phyloP scores from a whole-genome alignment of 2,113 vertebrate genomes.

The Limanda limanda region DNA sequence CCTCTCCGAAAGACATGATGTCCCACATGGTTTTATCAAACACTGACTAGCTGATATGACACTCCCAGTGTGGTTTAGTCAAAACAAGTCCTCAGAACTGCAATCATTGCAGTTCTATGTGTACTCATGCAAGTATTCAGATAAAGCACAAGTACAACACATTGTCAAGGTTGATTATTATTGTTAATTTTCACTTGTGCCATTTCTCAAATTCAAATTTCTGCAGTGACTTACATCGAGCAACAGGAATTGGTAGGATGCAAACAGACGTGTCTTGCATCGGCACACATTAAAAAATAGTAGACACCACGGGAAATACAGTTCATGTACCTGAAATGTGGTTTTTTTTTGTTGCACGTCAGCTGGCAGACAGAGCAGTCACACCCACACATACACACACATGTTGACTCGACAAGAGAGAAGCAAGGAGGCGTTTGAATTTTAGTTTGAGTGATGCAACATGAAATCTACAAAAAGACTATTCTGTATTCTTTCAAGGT shows the following conservation, averaged over 20 bases:
- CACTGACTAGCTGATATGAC: too few species aligned
- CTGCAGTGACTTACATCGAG: constrained; percentile 69
- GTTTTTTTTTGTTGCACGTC: neutral
- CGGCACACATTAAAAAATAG: constrained; percentile 25
- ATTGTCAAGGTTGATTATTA: constrained; percentile 69
- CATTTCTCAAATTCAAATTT: constrained; percentile 66
- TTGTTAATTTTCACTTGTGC: constrained; percentile 71
- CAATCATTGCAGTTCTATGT: neutral
- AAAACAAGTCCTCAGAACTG: neutral
- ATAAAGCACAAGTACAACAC: constrained; percentile 6
- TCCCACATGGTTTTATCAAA: too few species aligned
- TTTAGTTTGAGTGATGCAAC: constrained; percentile 45
- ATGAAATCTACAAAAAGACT: constrained; percentile 46
- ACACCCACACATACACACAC: constrained; percentile 3
- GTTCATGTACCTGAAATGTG: constrained; percentile 39
- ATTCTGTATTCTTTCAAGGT: constrained; percentile 10
- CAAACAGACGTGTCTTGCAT: constrained; percentile 37
- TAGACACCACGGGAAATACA: constrained; percentile 37
- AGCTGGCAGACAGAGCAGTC: neutral
- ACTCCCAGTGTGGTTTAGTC: too few species aligned
- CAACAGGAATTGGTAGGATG: constrained; percentile 49
- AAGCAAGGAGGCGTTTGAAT: constrained; percentile 39
- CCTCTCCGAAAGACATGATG: too few species aligned
- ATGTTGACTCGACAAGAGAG: constrained; percentile 40
- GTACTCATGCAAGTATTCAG: neutral